Conservation (phyloP, 2,113 vertebrate genomes). For the Pteronura brasiliensis region DNA sequence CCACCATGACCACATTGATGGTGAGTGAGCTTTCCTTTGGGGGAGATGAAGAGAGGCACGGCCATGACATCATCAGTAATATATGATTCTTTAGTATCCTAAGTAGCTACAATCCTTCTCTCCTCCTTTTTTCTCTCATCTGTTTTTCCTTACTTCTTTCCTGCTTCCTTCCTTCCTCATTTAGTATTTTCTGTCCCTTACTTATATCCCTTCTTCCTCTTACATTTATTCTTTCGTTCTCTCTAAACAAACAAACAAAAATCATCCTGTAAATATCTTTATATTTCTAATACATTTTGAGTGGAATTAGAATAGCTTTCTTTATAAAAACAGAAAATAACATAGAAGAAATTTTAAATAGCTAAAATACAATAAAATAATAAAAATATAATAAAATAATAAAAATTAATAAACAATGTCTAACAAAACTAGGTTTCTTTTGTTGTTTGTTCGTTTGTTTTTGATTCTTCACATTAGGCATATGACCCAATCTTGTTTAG, state of each 20-base stretch:
- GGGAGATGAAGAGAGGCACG: not conserved
- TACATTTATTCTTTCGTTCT: not conserved
- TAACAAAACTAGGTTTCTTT: not conserved
- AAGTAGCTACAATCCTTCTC: not conserved
- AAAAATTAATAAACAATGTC: not conserved
- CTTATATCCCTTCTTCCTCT: not conserved
- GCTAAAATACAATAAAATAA: not conserved
- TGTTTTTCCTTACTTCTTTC: not conserved
- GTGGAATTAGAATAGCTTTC: not conserved
- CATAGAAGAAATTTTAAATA: not conserved
- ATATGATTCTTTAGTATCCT: not conserved
- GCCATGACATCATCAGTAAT: no score
- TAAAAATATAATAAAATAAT: not conserved
- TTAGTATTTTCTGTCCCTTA: not conserved
- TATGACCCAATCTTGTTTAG: not conserved
- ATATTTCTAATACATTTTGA: not conserved
- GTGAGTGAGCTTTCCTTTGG: not conserved
- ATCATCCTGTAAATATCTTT: not conserved
- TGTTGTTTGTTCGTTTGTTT: not conserved
- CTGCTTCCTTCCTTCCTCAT: not conserved
- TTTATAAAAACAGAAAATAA: conserved; percentile 25
- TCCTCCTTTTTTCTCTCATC: not conserved
- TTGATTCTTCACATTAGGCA: not conserved
- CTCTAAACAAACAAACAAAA: not conserved
- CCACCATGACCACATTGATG: not conserved